phyloP scores from a whole-genome alignment of 1,140 invertebrate genomes.

The Armadillidium nasatum region DNA sequence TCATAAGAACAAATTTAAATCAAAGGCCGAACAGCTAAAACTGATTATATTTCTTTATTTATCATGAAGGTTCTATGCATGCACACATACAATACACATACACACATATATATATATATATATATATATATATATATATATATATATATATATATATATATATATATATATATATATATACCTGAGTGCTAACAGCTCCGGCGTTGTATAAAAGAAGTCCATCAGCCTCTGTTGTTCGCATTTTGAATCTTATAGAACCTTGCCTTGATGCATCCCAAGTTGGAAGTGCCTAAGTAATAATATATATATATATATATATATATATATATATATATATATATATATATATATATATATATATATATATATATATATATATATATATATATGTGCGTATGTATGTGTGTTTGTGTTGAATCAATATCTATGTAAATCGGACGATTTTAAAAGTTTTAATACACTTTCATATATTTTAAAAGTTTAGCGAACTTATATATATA shows the following conservation, averaged over 20 bases:
- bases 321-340: background rate
- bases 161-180: conserved; percentile 14
- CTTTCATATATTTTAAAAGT: no score
- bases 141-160: no score
- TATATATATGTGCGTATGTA: background rate
- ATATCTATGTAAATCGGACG: no score
- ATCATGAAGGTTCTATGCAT: background rate
- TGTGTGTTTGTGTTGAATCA: background rate
- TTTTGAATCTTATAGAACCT: conserved; percentile 84
- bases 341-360: conserved; percentile 9
- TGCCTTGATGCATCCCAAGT: conserved; percentile 80
- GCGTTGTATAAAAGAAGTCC: conserved; percentile 89
- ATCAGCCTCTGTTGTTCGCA: conserved; percentile 89
- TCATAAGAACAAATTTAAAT: no score
- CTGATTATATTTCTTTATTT: background rate
- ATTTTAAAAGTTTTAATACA: no score
- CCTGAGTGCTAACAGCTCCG: conserved; percentile 53
- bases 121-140: conserved; percentile 27
- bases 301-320: conserved; percentile 3
- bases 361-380: conserved; percentile 14
- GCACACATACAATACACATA: background rate
- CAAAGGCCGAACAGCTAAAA: no score
- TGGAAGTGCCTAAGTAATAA: conserved; percentile 70
- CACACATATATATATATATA: conserved; percentile 7
- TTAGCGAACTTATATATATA: background rate